Evolutionary conservation across 2,888 invertebrate species (phyloP).

Genomic region (Sepioteuthis lessoniana): DNA sequence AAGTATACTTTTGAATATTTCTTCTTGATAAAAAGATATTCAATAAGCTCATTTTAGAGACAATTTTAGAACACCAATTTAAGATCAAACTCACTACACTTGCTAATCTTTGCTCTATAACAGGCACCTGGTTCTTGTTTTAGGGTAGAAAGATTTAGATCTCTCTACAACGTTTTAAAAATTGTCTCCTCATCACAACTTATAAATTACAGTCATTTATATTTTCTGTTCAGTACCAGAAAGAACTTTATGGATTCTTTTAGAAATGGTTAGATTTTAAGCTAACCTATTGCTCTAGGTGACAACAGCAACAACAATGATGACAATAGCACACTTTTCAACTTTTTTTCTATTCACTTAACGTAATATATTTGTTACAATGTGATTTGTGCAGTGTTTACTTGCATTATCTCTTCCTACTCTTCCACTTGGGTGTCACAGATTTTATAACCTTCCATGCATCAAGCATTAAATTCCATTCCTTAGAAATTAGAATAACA

Average conservation of each 20-base stretch:
- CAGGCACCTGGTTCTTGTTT: not conserved
- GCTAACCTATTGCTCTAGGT: not conserved
- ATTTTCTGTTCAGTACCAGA: not conserved
- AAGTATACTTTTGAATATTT: not conserved
- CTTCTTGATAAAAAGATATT: not conserved
- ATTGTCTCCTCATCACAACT: not conserved
- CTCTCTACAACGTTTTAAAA: not conserved
- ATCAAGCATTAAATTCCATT: not conserved
- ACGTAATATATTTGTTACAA: not conserved
- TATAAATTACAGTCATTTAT: not conserved
- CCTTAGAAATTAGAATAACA: not conserved
- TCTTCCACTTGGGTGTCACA: not conserved
- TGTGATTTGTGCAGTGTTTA: not conserved
- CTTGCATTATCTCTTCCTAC: not conserved
- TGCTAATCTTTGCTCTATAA: not conserved
- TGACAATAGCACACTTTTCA: not conserved
- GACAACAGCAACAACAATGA: not conserved
- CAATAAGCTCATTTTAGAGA: not conserved
- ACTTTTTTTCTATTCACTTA: not conserved
- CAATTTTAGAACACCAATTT: not conserved
- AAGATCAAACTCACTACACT: not conserved
- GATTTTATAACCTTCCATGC: not conserved
- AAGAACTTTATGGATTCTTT: not conserved
- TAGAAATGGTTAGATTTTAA: not conserved
- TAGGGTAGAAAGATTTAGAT: not conserved